Base-by-base conservation (phyloP, 2,888 invertebrate genomes). In the Leistus spinibarbis region DNA sequence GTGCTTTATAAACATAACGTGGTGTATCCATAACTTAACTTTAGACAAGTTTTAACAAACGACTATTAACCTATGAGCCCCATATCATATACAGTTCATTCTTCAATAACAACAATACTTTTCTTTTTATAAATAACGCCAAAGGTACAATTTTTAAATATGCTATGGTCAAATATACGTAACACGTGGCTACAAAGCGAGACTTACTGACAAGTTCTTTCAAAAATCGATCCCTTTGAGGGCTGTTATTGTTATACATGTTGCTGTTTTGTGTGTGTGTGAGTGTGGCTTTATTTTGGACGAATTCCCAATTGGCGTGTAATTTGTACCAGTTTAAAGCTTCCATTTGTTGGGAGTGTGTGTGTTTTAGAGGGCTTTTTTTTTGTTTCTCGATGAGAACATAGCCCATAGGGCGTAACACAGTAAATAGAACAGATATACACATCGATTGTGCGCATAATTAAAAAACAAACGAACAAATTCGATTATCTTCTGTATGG, bases 401-500 rank as follows among this genome's bases (percentile, higher is more conserved):
- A 10, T 40, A 10, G 40, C 13, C 40, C 40, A 40, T 40, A 40
- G 40, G 40, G 5, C 40, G 40, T 40, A 5, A 40, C 7, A 40
- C 40, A n/a, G n/a, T n/a, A n/a, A n/a, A n/a, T 7, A 40, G 40
- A 40, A 40, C 40, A 40, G 10, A 13, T 10, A 40, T 27, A 9
- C 5, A 10, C 63, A 19, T 5, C 10, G 19, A 10, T 13, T 20
- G 7, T 20, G 22, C n/a, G 20, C n/a, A 63, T 63, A 63, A 63
- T 63, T 63, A 24, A 66, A 40, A 53, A 66, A 54, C 66, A 53
- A 53, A 53, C 66, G 54, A 16, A 66, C 40, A 54, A 66, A 66
- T 66, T 66, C 66, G 66, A 66, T 66, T 66, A 66, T 66, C 66
- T 66, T 66, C 40, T 10, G 40, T 40, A 7, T 13, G 40, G 10